These are phyloP conservation scores for Zoanthus gigantus DNA, from an alignment of 92 coral and sea anemone genomes.

Conservation along the genomic window DNA sequence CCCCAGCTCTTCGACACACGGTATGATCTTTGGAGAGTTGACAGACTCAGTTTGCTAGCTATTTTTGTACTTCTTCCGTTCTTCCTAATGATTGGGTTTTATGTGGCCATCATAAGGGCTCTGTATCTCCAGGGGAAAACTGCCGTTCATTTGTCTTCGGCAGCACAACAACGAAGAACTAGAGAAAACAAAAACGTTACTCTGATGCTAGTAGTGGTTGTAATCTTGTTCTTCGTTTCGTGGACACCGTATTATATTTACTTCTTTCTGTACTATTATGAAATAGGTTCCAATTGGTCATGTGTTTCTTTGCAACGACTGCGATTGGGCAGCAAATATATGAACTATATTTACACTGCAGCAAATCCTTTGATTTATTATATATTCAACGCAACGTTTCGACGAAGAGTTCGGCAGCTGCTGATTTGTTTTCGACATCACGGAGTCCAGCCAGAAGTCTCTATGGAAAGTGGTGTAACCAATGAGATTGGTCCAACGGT, in stretches of 20 bases:
- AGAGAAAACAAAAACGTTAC: conserved; percentile 6
- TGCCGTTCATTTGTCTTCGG: background rate
- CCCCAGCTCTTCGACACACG: background rate
- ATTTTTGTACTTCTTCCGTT: background rate
- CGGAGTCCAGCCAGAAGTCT: too few species aligned
- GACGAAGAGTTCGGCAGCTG: background rate
- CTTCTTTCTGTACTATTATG: background rate
- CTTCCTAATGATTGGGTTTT: background rate
- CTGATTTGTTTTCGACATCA: background rate
- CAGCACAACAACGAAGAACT: background rate
- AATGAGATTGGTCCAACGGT: too few species aligned
- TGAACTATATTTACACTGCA: background rate
- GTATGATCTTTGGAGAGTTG: background rate
- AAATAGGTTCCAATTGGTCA: background rate
- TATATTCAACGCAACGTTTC: conserved; percentile 6
- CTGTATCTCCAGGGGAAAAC: background rate
- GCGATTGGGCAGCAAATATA: background rate
- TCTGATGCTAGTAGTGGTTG: background rate
- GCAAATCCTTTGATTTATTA: background rate
- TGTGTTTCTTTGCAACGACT: background rate
- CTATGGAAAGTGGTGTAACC: too few species aligned
- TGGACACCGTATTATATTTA: conserved; percentile 4
- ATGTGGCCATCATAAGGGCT: background rate
- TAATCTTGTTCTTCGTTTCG: conserved; percentile 4
- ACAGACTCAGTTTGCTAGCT: background rate